Conservation (phyloP, 1,140 invertebrate species). For the Theocolax elegans region DNA sequence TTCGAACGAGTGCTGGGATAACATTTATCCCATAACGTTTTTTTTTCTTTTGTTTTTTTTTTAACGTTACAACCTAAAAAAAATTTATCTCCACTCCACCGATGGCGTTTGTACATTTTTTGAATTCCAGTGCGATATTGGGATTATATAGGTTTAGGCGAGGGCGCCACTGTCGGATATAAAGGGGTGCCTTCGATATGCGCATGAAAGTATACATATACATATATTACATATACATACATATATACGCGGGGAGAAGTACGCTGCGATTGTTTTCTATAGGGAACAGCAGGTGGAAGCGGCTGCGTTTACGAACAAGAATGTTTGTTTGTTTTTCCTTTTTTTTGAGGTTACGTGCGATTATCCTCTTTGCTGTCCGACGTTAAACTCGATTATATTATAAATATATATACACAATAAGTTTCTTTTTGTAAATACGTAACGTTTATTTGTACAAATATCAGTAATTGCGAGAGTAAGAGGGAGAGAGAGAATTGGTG, state of each 20-base stretch:
- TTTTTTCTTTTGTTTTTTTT: too few relatives aligned
- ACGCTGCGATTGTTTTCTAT: not conserved
- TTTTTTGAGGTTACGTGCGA: not conserved
- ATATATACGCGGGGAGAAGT: not conserved
- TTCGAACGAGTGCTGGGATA: too few relatives aligned
- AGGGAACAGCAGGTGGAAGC: too few relatives aligned
- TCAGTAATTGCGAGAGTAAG: not conserved
- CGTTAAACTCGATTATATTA: not conserved
- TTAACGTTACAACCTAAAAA: not conserved
- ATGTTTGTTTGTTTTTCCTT: too few relatives aligned
- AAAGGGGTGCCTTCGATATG: conserved; percentile 16
- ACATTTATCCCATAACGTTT: too few relatives aligned
- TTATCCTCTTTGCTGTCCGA: conserved; percentile 29
- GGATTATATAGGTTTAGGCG: not conserved
- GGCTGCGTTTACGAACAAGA: too few relatives aligned
- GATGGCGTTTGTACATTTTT: conserved; percentile 11
- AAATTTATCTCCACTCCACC: not conserved
- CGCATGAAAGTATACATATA: conserved; percentile 34
- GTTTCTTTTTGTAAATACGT: conserved; percentile 34
- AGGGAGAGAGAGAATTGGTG: not conserved
- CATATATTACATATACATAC: too few relatives aligned
- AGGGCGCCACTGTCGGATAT: conserved; percentile 7
- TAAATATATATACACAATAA: conserved; percentile 18
- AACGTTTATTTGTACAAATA: conserved; percentile 26
- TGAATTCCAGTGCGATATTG: not conserved